phyloP scores from a whole-genome alignment of 2,797 vertebrate species.

The Setipinna tenuifilis region DNA sequence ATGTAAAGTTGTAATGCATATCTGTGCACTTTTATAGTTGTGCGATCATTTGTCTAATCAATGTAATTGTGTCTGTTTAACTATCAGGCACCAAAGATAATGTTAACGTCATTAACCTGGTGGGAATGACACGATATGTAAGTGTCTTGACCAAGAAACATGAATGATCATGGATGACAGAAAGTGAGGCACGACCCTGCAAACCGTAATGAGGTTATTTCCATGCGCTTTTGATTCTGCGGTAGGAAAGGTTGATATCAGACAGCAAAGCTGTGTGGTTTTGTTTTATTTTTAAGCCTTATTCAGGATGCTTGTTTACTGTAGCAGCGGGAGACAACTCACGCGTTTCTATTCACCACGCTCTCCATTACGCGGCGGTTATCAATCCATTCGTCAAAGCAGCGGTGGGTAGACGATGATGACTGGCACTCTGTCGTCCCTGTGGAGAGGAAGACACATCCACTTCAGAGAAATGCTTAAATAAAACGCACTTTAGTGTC shows the following conservation, averaged over 20 bases:
- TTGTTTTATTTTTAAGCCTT: neutral
- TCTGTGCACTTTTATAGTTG: neutral
- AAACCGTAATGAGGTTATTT: neutral
- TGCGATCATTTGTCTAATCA: neutral
- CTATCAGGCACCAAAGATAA: neutral
- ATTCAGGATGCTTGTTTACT: neutral
- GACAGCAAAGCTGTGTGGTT: neutral
- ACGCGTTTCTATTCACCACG: neutral
- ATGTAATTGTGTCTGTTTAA: neutral
- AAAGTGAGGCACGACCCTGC: neutral
- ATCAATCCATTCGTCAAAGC: conserved; percentile 58
- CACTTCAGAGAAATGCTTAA: neutral
- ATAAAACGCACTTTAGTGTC: neutral
- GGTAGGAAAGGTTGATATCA: neutral
- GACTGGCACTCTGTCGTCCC: neutral
- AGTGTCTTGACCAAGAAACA: neutral
- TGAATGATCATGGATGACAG: neutral
- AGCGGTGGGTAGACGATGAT: conserved; percentile 29
- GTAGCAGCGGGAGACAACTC: neutral
- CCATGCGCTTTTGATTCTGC: neutral
- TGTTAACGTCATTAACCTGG: neutral
- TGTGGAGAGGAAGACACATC: neutral
- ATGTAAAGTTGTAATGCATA: neutral
- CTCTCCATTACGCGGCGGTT: conserved; percentile 51
- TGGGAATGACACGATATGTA: neutral